Conservation (phyloP, 2,113 vertebrate species). For the Leucopsar rothschildi region DNA sequence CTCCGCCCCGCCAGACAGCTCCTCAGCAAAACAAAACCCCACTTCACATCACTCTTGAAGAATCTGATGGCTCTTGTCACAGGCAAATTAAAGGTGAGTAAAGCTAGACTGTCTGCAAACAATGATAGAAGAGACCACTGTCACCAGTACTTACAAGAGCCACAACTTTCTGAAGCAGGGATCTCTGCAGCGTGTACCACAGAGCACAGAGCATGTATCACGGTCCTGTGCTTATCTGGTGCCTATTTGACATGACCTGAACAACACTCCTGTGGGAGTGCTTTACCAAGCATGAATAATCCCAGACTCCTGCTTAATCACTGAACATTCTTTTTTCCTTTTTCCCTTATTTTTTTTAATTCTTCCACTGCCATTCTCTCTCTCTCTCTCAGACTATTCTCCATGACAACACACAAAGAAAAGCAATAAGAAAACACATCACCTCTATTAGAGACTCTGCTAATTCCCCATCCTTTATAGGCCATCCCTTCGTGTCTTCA, state of each 20-base stretch:
- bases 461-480: neutral
- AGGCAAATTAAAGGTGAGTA: neutral
- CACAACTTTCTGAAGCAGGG: neutral
- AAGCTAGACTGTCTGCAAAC: neutral
- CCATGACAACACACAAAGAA: constrained; percentile 60
- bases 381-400: neutral
- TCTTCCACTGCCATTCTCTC: neutral
- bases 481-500: neutral
- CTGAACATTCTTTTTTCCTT: neutral
- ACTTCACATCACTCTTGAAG: neutral
- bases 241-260: neutral
- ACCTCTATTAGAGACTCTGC: neutral
- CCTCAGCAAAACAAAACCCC: neutral
- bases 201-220: rapidly evolving
- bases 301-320: neutral
- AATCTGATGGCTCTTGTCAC: neutral
- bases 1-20: neutral
- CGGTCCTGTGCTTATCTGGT: neutral
- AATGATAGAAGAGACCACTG: neutral
- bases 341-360: neutral
- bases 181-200: neutral
- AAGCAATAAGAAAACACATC: constrained; percentile 3
- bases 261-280: neutral
- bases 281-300: neutral
- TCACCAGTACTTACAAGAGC: neutral